These are phyloP conservation scores for Acrocyrtus sp. DNA, from an alignment of 2,888 invertebrate genomes.

Conservation along the genomic window DNA sequence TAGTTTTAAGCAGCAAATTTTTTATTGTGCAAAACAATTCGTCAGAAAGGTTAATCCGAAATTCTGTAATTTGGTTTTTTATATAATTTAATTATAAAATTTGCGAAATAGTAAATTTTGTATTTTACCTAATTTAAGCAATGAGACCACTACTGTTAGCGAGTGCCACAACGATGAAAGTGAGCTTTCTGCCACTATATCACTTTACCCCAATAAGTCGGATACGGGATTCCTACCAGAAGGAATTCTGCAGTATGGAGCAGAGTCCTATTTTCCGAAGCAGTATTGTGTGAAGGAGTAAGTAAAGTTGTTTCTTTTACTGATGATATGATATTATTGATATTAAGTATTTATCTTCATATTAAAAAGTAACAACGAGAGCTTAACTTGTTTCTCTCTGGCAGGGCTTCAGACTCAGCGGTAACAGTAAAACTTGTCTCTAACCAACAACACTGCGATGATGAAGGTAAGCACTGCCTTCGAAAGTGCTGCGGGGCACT, in stretches of 20 bases:
- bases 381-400: not conserved
- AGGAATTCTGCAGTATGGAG: slow-evolving; percentile 14
- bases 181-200: not conserved
- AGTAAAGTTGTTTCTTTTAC: not conserved
- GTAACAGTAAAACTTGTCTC: no score
- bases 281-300: slow-evolving; percentile 33
- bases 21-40: not conserved
- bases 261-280: slow-evolving; percentile 3
- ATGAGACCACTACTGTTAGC: not conserved
- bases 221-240: slow-evolving; percentile 8
- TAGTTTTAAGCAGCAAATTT: not conserved
- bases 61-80: not conserved
- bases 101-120: no score
- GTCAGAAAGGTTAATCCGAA: not conserved
- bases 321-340: not conserved
- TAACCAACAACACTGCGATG: slow-evolving; percentile 28
- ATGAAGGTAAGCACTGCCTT: slow-evolving; percentile 32
- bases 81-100: no score
- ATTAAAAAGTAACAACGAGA: not conserved
- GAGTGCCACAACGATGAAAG: slow-evolving; percentile 16
- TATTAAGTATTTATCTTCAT: not conserved
- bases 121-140: no score
- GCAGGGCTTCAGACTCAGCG: no score
- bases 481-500: slow-evolving; percentile 37
- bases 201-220: slow-evolving; percentile 18